phyloP scores from a whole-genome alignment of 2,797 vertebrate genomes.

The Aplochiton taeniatus region DNA sequence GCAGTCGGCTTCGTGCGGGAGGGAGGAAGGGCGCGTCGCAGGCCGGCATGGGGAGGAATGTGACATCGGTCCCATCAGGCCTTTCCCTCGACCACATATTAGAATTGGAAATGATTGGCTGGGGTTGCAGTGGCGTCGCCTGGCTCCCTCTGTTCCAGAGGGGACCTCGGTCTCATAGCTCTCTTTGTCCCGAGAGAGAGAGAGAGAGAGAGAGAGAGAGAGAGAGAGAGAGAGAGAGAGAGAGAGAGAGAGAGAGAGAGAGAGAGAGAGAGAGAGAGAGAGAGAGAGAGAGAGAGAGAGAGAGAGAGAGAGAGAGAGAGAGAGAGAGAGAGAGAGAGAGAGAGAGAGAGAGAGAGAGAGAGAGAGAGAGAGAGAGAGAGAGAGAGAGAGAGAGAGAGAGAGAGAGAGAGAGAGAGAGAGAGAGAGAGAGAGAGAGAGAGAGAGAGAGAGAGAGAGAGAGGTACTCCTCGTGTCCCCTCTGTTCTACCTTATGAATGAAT shows the following conservation, averaged over 20 bases:
- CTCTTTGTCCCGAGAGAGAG: slow-evolving; percentile 86
- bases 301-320: slow-evolving; percentile 69
- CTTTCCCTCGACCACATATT: slow-evolving; percentile 80
- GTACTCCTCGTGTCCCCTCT: slow-evolving; percentile 87
- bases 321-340: slow-evolving; percentile 65
- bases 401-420: slow-evolving; percentile 70
- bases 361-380: slow-evolving; percentile 64
- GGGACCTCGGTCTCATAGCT: slow-evolving; percentile 82
- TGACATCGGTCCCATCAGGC: slow-evolving; percentile 94
- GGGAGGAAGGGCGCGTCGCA: slow-evolving; percentile 45
- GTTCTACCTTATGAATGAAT: slow-evolving; percentile 96
- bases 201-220: slow-evolving; percentile 53
- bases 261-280: slow-evolving; percentile 55
- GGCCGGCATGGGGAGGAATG: slow-evolving; percentile 76
- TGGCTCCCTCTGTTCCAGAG: slow-evolving; percentile 86
- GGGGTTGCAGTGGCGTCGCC: slow-evolving; percentile 85
- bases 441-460: slow-evolving; percentile 31
- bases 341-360: slow-evolving; percentile 64
- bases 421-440: slow-evolving; percentile 46
- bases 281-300: slow-evolving; percentile 64
- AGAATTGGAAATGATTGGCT: slow-evolving; percentile 99
- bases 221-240: slow-evolving; percentile 64
- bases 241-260: slow-evolving; percentile 69
- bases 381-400: slow-evolving; percentile 60
- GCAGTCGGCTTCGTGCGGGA: slow-evolving; percentile 24